Evolutionary conservation across 2,888 invertebrate species (phyloP).

Genomic region (Caenorhabditis drosophilae): DNA sequence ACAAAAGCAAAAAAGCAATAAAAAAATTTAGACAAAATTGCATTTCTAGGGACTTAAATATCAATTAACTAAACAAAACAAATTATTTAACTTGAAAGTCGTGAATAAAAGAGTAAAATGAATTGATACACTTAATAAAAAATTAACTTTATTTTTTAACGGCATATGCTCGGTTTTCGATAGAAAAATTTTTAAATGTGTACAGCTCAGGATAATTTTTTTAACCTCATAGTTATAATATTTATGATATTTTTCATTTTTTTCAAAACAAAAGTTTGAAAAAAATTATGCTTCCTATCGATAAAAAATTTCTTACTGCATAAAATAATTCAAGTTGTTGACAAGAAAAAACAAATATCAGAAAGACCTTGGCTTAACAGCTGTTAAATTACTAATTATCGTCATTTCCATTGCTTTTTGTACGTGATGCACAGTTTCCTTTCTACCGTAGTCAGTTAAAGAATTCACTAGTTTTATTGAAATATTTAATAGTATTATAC

Average conservation of each 20-base stretch:
- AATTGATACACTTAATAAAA: background rate
- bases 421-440: slow-evolving; percentile 36
- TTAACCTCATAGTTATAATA: too few relatives aligned
- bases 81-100: background rate
- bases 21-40: too few relatives aligned
- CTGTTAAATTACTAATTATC: slow-evolving; percentile 18
- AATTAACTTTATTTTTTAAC: too few relatives aligned
- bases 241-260: too few relatives aligned
- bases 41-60: too few relatives aligned
- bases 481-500: background rate
- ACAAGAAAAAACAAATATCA: background rate
- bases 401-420: slow-evolving; percentile 21
- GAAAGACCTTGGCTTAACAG: slow-evolving; percentile 2
- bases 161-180: too few relatives aligned
- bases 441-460: slow-evolving; percentile 18
- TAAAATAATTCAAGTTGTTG: background rate
- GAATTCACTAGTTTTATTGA: background rate
- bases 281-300: background rate
- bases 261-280: background rate
- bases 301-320: background rate
- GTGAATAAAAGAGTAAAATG: background rate
- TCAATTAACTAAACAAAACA: too few relatives aligned
- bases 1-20: too few relatives aligned
- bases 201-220: too few relatives aligned
- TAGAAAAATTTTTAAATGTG: background rate